Conservation (phyloP, 1,140 invertebrate genomes). For the Bombus sylvicola region DNA sequence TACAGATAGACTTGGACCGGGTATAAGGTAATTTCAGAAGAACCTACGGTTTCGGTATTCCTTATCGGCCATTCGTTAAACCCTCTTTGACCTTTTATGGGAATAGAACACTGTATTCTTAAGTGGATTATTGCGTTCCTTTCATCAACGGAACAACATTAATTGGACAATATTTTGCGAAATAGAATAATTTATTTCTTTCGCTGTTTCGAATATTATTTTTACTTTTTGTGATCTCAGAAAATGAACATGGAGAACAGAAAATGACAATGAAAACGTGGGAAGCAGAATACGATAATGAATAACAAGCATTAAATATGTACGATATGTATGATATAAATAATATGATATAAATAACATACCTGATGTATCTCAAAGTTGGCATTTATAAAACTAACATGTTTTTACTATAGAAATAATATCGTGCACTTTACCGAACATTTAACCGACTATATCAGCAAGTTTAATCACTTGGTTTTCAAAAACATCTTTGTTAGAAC, state of each 20-base stretch:
- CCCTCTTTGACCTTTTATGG: constrained; percentile 52
- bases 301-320: too few species aligned
- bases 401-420: too few species aligned
- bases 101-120: constrained; percentile 27
- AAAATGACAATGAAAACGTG: too few species aligned
- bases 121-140: constrained; percentile 62
- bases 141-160: constrained; percentile 19
- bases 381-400: too few species aligned
- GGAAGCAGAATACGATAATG: too few species aligned
- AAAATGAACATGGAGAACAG: too few species aligned
- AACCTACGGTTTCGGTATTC: constrained; percentile 60
- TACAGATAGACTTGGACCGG: neutral
- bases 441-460: neutral
- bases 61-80: constrained; percentile 43
- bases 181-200: neutral
- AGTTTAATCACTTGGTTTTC: neutral
- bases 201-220: neutral
- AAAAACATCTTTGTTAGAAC: neutral
- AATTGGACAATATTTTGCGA: constrained; percentile 11
- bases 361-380: too few species aligned
- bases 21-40: constrained; percentile 60
- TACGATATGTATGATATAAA: too few species aligned
- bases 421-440: too few species aligned
- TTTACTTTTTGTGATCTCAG: too few species aligned
- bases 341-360: too few species aligned